phyloP scores from a whole-genome alignment of 2,888 invertebrate species.

The Ennomos quercinarius region DNA sequence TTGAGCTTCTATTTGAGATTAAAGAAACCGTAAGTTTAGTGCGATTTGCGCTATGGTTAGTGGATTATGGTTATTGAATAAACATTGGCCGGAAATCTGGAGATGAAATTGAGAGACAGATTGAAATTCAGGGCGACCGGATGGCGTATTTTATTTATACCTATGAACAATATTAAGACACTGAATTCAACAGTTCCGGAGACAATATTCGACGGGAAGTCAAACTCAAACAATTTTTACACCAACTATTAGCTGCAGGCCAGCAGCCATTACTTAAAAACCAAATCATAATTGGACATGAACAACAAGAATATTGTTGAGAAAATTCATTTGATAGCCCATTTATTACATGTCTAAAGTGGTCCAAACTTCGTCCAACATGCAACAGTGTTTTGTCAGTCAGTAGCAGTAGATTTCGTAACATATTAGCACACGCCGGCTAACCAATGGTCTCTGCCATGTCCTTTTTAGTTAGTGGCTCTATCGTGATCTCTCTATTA shows the following conservation, averaged over 20 bases:
- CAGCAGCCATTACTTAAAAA: not conserved
- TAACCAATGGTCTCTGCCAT: constrained; percentile 56
- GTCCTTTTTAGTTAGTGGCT: constrained; percentile 63
- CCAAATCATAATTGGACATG: not conserved
- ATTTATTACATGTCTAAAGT: constrained; percentile 1
- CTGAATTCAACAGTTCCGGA: constrained; percentile 19
- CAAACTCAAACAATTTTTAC: no score
- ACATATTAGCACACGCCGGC: constrained; percentile 61
- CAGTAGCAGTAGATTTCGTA: constrained; percentile 50
- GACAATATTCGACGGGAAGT: constrained; percentile 3
- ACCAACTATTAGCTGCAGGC: no score
- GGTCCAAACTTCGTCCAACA: constrained; percentile 28
- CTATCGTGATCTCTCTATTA: constrained; percentile 78
- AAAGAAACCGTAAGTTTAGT: constrained; percentile 41
- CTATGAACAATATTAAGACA: constrained; percentile 17
- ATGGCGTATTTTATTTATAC: constrained; percentile 49
- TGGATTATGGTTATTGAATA: constrained; percentile 29
- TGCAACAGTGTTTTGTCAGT: constrained; percentile 34
- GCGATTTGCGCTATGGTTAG: constrained; percentile 29
- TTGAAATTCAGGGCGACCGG: constrained; percentile 40
- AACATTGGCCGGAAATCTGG: constrained; percentile 46
- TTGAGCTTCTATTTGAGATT: constrained; percentile 48
- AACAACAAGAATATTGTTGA: no score
- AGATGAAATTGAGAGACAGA: constrained; percentile 48
- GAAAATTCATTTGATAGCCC: not conserved